Percentiles rank a stretch among this genome's conserved stretches.
Evolutionary conservation across 2,888 invertebrate species (phyloP).

Genomic region (Tuberolachnus salignus): DNA sequence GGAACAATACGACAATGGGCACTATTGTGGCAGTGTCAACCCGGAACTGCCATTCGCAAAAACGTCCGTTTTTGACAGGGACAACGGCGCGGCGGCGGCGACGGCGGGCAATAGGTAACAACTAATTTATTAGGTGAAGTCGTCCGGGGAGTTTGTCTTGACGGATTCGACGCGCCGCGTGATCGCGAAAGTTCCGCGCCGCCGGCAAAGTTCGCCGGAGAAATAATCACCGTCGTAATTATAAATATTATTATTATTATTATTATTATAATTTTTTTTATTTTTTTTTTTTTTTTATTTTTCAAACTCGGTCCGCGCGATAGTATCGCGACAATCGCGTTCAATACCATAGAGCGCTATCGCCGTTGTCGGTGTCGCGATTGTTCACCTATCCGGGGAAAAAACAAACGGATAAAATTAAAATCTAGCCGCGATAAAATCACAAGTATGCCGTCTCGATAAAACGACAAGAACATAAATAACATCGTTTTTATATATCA

Average conservation of each 20-base stretch:
- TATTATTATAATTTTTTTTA: too few relatives aligned
- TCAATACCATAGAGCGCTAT: too few relatives aligned
- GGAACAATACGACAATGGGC: conserved; percentile 33
- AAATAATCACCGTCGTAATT: background rate
- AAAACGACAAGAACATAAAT: too few relatives aligned
- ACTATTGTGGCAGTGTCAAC: conserved; percentile 43
- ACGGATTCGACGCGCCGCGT: background rate
- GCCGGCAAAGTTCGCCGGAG: background rate
- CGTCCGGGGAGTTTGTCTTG: conserved; percentile 16
- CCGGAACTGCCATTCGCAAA: conserved; percentile 51
- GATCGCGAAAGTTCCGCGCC: conserved; percentile 18
- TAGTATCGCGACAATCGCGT: too few relatives aligned
- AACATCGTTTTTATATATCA: too few relatives aligned
- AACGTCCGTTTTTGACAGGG: conserved; percentile 42
- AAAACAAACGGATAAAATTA: too few relatives aligned
- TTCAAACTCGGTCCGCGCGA: too few relatives aligned
- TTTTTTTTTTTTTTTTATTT: background rate
- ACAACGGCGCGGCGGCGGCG: background rate
- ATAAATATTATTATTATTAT: too few relatives aligned
- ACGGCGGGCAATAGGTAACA: conserved; percentile 7
- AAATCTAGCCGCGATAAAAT: too few relatives aligned
- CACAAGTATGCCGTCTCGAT: too few relatives aligned
- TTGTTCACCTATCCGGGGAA: too few relatives aligned
- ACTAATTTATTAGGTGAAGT: conserved; percentile 28
- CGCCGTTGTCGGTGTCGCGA: too few relatives aligned